Evolutionary conservation across 53 echinoderm and acorn worm species (phyloP), one percentile per base, ranked within the genome.

Genomic region (Henricia sp.): DNA sequence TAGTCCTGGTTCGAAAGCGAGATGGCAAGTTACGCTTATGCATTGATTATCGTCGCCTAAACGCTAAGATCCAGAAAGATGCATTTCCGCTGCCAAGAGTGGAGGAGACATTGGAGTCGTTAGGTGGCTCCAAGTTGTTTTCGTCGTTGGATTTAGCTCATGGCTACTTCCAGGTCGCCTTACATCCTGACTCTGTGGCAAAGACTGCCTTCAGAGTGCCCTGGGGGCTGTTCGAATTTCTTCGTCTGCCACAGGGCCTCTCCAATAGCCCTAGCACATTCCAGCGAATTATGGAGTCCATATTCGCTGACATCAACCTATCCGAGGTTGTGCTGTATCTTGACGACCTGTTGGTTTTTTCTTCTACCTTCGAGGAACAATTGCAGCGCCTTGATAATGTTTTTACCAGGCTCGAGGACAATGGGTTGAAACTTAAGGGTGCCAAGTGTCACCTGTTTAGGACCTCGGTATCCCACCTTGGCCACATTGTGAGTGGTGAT

Each of bases 141-240:
- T 72, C 91, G 2, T 67, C 87, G 0, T 33, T 91, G 5, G 91
- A 91, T 53, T 52, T 90, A 3, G 66, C 91, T 0, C 83, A 87
- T 30, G 87, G 91, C 5, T 91, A 82, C 52, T 91, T 88, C 26
- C 87, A 91, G 52, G 77, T 88, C 1, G 48, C 62, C 0, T 65
- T 91, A 72, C 41, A 66, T 27, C 54, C 34, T 1, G 88, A 84
- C 10, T 88, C 88, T 1, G 70, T 91, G 2, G 75, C 54, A 11
- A 87, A 91, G 51, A 88, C 91, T 0, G 91, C 84, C 27, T 91
- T 91, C 56, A 14, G 88, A 3, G 91, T 91, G 21, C 90, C 85
- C 2, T 90, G 77, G 85, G 90, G 90, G 2, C 27, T 90, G 2
- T 90, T 35, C 30, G 82, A 86, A 33, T 90, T 86, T 52, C 9